phyloP scores from a whole-genome alignment of 2,113 vertebrate genomes.

The Globicephala melas region DNA sequence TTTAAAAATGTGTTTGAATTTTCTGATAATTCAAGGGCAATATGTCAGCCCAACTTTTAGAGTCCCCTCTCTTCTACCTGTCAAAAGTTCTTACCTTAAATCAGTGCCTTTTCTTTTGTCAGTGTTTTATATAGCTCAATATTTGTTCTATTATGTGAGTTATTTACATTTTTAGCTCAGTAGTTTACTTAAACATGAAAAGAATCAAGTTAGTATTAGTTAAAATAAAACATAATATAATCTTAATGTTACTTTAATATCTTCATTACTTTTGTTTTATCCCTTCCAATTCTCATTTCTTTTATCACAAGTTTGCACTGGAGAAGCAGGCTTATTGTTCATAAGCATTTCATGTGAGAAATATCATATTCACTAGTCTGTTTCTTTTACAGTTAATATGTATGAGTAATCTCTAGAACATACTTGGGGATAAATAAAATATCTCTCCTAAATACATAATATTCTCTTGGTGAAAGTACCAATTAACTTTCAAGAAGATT shows the following conservation, averaged over 20 bases:
- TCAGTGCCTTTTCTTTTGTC: not conserved
- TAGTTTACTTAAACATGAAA: not conserved
- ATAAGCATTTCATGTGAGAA: not conserved
- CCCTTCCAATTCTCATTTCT: not conserved
- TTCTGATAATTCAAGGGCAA: not conserved
- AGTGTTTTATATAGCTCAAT: not conserved
- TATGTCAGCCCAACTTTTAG: not conserved
- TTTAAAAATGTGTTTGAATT: not conserved
- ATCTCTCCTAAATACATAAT: not conserved
- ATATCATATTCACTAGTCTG: fast-evolving
- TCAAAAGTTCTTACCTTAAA: not conserved
- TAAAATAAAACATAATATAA: not conserved
- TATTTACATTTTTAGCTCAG: not conserved
- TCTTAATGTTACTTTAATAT: not conserved
- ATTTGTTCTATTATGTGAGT: not conserved
- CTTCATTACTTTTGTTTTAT: not conserved
- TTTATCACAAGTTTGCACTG: not conserved
- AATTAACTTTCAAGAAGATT: not conserved
- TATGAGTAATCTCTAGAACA: not conserved
- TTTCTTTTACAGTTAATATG: not conserved
- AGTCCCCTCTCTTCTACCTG: not conserved
- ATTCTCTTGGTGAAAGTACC: not conserved
- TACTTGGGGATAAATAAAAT: not conserved
- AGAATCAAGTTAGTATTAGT: not conserved
- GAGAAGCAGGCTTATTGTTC: not conserved